Evolutionary conservation across 2,113 vertebrate genomes (phyloP).

Genomic region (Cichladusa arquata): DNA sequence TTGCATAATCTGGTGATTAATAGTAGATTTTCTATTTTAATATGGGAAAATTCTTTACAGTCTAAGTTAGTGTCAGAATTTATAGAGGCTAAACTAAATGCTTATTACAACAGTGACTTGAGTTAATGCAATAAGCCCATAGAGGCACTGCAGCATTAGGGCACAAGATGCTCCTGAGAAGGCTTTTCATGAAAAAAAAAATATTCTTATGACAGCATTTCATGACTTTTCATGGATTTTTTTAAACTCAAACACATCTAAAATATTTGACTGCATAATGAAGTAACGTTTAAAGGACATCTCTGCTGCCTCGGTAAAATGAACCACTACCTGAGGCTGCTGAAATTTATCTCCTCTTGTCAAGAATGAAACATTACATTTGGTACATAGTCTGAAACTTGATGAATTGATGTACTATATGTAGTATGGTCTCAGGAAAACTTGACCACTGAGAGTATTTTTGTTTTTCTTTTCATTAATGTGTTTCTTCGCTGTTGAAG

Average conservation of each 20-base stretch:
- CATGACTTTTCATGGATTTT: not conserved
- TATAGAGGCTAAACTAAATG: not conserved
- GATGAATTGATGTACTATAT: not conserved
- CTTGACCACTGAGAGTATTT: not conserved
- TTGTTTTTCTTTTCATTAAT: not conserved
- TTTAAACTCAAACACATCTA: not conserved
- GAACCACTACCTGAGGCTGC: not conserved
- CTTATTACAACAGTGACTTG: not conserved
- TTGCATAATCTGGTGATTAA: conserved; percentile 37
- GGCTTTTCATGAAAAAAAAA: not conserved
- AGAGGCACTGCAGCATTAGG: not conserved
- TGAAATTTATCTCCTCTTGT: not conserved
- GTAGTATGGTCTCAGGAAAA: not conserved
- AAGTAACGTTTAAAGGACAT: not conserved
- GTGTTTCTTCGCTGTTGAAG: not conserved
- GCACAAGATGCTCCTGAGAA: not conserved
- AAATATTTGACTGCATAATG: not conserved
- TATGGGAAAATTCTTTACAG: conserved; percentile 1
- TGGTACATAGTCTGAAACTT: not conserved
- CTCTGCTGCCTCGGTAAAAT: not conserved
- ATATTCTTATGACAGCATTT: not conserved
- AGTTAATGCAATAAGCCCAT: not conserved
- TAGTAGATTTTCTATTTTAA: not conserved
- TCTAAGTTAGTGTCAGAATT: conserved; percentile 3
- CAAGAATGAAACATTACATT: not conserved